Percentiles rank a stretch among this genome's conserved stretches.
These are phyloP conservation scores for Pampus argenteus DNA, from an alignment of 2,797 vertebrate species.

Conservation along the genomic window DNA sequence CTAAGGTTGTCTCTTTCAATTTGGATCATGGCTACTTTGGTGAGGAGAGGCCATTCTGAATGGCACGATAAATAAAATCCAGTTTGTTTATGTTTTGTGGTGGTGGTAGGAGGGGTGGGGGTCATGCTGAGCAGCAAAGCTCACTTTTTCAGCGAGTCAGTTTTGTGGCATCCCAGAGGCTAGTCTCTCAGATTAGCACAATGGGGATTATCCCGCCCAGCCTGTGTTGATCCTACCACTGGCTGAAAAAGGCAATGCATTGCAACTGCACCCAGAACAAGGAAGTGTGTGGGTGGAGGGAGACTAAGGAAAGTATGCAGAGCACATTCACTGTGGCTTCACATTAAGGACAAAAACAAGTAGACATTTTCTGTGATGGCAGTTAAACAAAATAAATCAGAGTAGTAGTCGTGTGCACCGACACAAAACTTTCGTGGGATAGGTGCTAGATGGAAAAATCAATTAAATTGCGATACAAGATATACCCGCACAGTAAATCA, in stretches of 20 bases:
- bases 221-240: conserved; percentile 65
- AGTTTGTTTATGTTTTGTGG: conserved; percentile 61
- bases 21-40: conserved; percentile 55
- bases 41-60: conserved; percentile 60
- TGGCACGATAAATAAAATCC: conserved; percentile 55
- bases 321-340: conserved; percentile 41
- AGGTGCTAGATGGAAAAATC: too few species aligned
- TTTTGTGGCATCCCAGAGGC: conserved; percentile 69
- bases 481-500: too few species aligned
- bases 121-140: conserved; percentile 49
- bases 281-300: conserved; percentile 41
- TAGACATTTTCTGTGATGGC: conserved; percentile 24
- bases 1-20: conserved; percentile 67
- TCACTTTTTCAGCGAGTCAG: conserved; percentile 64
- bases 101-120: background rate
- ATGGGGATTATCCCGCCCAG: conserved; percentile 78
- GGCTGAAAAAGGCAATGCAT: conserved; percentile 45
- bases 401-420: too few species aligned
- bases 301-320: conserved; percentile 37
- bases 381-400: too few species aligned
- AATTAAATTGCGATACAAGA: too few species aligned
- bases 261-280: conserved; percentile 32
- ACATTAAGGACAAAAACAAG: conserved; percentile 30
- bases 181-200: conserved; percentile 79
- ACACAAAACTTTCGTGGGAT: too few species aligned